These are phyloP conservation scores for Vireo griseus DNA, from an alignment of 2,797 vertebrate genomes.

Conservation along the genomic window DNA sequence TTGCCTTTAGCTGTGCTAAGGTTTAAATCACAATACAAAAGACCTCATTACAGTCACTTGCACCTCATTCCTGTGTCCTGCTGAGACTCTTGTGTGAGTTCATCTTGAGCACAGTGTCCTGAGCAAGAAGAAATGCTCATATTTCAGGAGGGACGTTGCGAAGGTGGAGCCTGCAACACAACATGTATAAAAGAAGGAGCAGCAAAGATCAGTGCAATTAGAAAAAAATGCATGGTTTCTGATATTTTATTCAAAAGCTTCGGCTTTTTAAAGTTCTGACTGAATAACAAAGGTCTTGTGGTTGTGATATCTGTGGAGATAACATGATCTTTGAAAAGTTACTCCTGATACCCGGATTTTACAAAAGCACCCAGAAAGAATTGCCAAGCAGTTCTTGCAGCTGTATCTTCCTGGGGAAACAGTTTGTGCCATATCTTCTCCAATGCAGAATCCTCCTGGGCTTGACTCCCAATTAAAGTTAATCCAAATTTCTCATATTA, in stretches of 20 bases:
- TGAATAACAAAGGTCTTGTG: background rate
- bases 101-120: background rate
- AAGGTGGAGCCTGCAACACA: background rate
- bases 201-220: background rate
- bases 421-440: background rate
- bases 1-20: background rate
- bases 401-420: background rate
- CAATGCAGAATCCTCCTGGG: background rate
- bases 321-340: background rate
- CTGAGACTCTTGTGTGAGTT: background rate
- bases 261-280: background rate
- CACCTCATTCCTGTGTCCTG: background rate
- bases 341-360: background rate
- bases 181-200: background rate
- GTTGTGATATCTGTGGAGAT: background rate
- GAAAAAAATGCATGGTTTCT: background rate
- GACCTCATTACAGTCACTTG: background rate
- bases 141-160: background rate
- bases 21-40: background rate
- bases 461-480: background rate
- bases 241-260: conserved; percentile 26
- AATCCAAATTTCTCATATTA: background rate
- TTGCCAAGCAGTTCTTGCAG: background rate
- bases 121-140: background rate
- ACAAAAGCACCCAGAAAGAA: background rate